Evolutionary conservation across 2,113 vertebrate genomes (phyloP).

Genomic region (Pampusana beccarii): DNA sequence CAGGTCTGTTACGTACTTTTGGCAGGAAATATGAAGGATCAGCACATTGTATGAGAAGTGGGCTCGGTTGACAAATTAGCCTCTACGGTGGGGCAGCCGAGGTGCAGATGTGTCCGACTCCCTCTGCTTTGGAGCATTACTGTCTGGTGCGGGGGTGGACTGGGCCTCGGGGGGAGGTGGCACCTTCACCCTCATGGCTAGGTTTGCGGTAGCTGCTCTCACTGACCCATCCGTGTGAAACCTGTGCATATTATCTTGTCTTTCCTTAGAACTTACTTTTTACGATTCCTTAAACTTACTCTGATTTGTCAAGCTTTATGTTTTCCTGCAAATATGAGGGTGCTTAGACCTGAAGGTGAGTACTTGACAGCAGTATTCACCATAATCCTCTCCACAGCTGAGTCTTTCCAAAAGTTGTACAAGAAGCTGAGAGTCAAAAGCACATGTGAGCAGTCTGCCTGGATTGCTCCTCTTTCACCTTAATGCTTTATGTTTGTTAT

Average conservation of each 20-base stretch:
- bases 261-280: not conserved
- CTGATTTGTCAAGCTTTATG: not conserved
- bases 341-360: not conserved
- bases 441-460: not conserved
- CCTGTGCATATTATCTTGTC: not conserved
- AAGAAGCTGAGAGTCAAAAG: not conserved
- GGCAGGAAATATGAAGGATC: not conserved
- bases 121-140: not conserved
- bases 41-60: not conserved
- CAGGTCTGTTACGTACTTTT: not conserved
- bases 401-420: not conserved
- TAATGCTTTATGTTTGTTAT: not conserved
- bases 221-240: accelerated
- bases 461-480: not conserved
- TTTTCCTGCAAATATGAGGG: not conserved
- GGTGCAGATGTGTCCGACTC: not conserved
- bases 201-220: not conserved
- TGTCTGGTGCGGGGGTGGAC: not conserved
- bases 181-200: not conserved
- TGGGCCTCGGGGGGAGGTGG: not conserved
- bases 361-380: not conserved
- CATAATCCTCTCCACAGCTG: not conserved
- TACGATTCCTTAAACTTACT: not conserved
- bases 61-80: not conserved
- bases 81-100: not conserved